Base-by-base conservation (phyloP, 1,140 invertebrate genomes). In the Drosophila guanche region DNA sequence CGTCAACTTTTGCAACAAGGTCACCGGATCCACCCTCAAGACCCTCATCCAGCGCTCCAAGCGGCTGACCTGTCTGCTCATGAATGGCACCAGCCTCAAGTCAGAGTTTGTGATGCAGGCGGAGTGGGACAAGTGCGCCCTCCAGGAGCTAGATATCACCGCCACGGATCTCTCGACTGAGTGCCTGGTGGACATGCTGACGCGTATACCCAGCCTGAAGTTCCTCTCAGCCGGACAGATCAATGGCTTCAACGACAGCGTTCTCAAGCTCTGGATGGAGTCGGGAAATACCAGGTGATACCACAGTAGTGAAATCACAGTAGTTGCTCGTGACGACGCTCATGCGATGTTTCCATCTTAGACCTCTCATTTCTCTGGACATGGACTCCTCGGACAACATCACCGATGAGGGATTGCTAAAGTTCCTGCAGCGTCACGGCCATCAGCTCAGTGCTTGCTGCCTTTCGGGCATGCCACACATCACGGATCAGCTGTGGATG, bases 401-500 rank as follows among this genome's bases (percentile, higher is more conserved):
- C 46, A 95, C 95, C 2, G 99, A 99, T 90, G 97, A 98, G 84
- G 96, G 95, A 5, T 93, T 99, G 22, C 95, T 97, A 68, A 97
- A 97, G 88, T 98, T 99, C 91, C 92, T 99, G 25, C 96, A 95
- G 45, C 94, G 96, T 45, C 95, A 98, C 92, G 99, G 98, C 0
- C 93, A 95, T 66, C 97, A 98, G 91, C 92, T 99, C 8, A 94
- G 94, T 90, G 99, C 97, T 0, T 93, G 99, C 16, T 95, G 95
- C 60, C 92, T 99, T 1, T 97, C 97, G 42, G 99, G 99, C 29
- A 99, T 99, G 95, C 96, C 98, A 1, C 98, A 99, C 90, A 96
- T 99, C 73, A 98, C 98, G 1, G 99, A 99, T 92, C 97, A 98
- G 89, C 95, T 99, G 47, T 99, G 98, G 97, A 96, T 97, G 91